Evolutionary conservation across 2,797 vertebrate genomes (phyloP).

Genomic region (Hozukius guyotensis): DNA sequence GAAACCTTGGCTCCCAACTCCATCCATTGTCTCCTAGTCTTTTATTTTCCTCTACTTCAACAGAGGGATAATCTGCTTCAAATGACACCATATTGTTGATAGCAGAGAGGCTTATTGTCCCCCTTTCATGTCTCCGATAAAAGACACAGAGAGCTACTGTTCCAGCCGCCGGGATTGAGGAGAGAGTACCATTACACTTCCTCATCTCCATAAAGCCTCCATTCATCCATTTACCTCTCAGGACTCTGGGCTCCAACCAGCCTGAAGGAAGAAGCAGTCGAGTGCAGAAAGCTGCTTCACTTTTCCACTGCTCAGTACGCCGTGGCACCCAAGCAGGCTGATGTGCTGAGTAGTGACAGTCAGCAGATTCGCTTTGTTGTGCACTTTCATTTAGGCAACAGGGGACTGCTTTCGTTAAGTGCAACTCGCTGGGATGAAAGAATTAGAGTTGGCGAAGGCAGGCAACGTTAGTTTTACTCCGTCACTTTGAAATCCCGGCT

Average conservation of each 20-base stretch:
- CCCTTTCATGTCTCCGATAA: slow-evolving; percentile 80
- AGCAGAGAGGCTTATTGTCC: slow-evolving; percentile 82
- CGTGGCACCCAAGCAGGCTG: slow-evolving; percentile 67
- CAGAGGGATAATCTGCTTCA: slow-evolving; percentile 82
- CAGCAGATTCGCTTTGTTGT: slow-evolving; percentile 80
- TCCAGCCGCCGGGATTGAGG: slow-evolving; percentile 74
- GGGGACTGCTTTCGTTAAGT: slow-evolving; percentile 78
- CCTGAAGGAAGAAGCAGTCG: slow-evolving; percentile 75
- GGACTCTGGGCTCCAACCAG: slow-evolving; percentile 70
- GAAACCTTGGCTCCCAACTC: slow-evolving; percentile 75
- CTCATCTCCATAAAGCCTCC: slow-evolving; percentile 82
- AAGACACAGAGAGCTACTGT: slow-evolving; percentile 82
- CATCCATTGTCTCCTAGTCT: slow-evolving; percentile 74
- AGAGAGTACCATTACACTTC: slow-evolving; percentile 80
- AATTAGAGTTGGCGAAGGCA: slow-evolving; percentile 75
- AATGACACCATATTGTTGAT: slow-evolving; percentile 85
- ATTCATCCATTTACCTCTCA: slow-evolving; percentile 84
- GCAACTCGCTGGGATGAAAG: slow-evolving; percentile 81
- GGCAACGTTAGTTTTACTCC: slow-evolving; percentile 75
- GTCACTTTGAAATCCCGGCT: slow-evolving; percentile 78
- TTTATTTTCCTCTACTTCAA: slow-evolving; percentile 80
- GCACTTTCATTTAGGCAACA: slow-evolving; percentile 83
- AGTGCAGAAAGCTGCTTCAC: slow-evolving; percentile 74
- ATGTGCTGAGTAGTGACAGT: slow-evolving; percentile 80
- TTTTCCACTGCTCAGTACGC: slow-evolving; percentile 51